phyloP scores from a whole-genome alignment of 2,888 invertebrate genomes.

The Monochamus alternatus region DNA sequence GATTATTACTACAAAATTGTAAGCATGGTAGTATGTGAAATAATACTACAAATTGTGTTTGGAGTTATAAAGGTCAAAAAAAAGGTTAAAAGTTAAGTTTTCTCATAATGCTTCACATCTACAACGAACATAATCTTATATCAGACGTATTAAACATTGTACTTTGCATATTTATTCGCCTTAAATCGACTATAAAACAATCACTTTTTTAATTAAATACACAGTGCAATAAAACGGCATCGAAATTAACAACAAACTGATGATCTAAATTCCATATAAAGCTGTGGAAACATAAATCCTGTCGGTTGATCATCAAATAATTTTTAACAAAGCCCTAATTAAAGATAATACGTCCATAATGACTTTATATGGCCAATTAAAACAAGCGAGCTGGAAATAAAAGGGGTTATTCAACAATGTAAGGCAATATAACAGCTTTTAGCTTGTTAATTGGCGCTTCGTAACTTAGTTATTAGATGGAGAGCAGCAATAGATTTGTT shows the following conservation, averaged over 20 bases:
- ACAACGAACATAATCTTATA: too few relatives aligned
- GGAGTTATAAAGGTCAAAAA: too few relatives aligned
- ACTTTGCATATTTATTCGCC: not conserved
- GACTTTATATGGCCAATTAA: constrained; percentile 50
- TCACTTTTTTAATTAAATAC: constrained; percentile 17
- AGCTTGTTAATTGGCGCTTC: constrained; percentile 29
- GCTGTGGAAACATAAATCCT: constrained; percentile 15
- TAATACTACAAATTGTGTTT: too few relatives aligned
- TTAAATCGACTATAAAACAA: constrained; percentile 20
- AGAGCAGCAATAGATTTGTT: too few relatives aligned
- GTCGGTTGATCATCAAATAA: constrained; percentile 35
- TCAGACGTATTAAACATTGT: too few relatives aligned
- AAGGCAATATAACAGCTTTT: constrained; percentile 34
- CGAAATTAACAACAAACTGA: constrained; percentile 25
- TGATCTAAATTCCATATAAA: constrained; percentile 28
- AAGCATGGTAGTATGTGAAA: too few relatives aligned
- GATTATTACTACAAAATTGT: too few relatives aligned
- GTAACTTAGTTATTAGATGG: not conserved
- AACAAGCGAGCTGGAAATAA: constrained; percentile 31
- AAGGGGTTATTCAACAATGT: constrained; percentile 33
- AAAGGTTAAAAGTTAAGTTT: too few relatives aligned
- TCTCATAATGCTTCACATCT: too few relatives aligned
- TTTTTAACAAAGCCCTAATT: constrained; percentile 38
- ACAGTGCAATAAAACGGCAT: constrained; percentile 14
- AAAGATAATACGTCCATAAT: constrained; percentile 42